Percentiles rank a stretch among this genome's conserved stretches.
Evolutionary conservation across 2,797 vertebrate genomes (phyloP).

Genomic region (Myotis daubentonii): DNA sequence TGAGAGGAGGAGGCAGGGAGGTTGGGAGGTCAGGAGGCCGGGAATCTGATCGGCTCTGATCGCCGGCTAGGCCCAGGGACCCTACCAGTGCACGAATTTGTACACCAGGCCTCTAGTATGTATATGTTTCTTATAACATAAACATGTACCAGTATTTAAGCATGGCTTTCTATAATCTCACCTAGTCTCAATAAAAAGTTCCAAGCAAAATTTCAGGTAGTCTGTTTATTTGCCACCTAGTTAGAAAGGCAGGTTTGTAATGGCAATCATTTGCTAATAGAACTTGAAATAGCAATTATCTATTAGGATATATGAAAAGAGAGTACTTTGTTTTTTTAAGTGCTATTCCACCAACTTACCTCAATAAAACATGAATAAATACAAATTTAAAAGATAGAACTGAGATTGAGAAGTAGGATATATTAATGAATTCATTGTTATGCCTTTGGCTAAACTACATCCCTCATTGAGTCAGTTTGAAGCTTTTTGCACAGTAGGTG

Average conservation of each 20-base stretch:
- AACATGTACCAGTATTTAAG: background rate
- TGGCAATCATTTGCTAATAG: background rate
- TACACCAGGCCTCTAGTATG: no score
- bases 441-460: constrained; percentile 67
- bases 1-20: no score
- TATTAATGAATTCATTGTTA: constrained; percentile 59
- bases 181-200: background rate
- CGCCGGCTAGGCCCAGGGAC: no score
- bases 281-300: background rate
- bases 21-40: no score
- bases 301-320: background rate
- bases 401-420: constrained; percentile 33
- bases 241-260: background rate
- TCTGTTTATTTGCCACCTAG: background rate
- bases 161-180: background rate
- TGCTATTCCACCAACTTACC: background rate
- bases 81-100: no score
- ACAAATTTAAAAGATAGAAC: constrained; percentile 24
- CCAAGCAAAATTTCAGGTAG: background rate
- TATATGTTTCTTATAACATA: background rate
- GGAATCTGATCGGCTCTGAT: no score
- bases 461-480: constrained; percentile 57
- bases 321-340: background rate
- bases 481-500: constrained; percentile 64
- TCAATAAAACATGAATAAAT: constrained; percentile 27